Conservation (phyloP, 1,140 invertebrate species). For the Temnothorax nylanderi region DNA sequence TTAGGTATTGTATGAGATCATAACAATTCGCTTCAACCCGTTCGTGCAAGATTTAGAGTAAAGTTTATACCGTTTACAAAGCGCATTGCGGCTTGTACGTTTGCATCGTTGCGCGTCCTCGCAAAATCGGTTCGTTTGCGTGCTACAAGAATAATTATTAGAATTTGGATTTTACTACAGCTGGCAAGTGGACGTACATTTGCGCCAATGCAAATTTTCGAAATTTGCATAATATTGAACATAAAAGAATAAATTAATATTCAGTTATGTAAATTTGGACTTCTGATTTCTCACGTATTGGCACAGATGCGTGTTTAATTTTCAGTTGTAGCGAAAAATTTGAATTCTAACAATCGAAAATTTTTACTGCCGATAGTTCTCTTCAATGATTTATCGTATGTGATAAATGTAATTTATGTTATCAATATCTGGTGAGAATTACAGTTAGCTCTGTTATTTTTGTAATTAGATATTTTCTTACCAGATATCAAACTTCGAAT, state of each 20-base stretch:
- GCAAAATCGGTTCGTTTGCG: neutral
- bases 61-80: neutral
- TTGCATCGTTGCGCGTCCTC: neutral
- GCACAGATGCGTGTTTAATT: neutral
- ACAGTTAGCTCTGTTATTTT: conserved; percentile 35
- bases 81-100: conserved; percentile 12
- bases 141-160: neutral
- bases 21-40: conserved; percentile 16
- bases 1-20: conserved; percentile 3
- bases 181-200: conserved; percentile 1
- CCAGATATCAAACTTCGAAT: conserved; percentile 28
- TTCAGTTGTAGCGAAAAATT: neutral
- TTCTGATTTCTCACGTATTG: neutral
- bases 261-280: conserved; percentile 13
- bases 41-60: conserved; percentile 23
- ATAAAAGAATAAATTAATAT: conserved; percentile 20
- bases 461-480: conserved; percentile 29
- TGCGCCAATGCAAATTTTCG: conserved; percentile 15
- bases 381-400: neutral
- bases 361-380: neutral
- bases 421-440: conserved; percentile 55
- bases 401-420: neutral
- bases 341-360: conserved; percentile 1
- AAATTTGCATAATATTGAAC: conserved; percentile 28
- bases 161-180: neutral